These are phyloP conservation scores for Ips typographus DNA, from an alignment of 1,140 invertebrate species.

Conservation along the genomic window DNA sequence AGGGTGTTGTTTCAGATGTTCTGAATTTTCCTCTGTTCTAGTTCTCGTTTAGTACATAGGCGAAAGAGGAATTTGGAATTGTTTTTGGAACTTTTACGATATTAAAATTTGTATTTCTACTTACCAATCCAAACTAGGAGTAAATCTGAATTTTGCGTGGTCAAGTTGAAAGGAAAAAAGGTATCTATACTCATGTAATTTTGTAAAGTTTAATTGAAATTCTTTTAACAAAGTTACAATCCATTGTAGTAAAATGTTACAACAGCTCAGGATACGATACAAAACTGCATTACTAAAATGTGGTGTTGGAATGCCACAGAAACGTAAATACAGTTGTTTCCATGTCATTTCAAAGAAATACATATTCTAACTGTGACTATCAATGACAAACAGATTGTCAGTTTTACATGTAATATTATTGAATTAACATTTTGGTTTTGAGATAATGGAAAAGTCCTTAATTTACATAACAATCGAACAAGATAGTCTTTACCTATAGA, in stretches of 20 bases:
- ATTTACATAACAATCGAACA: constrained; percentile 38
- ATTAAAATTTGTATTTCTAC: no score
- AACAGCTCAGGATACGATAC: constrained; percentile 48
- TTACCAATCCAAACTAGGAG: no score
- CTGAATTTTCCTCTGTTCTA: no score
- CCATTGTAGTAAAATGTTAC: constrained; percentile 51
- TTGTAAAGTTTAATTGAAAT: constrained; percentile 50
- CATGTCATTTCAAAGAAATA: constrained; percentile 26
- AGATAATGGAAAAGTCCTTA: constrained; percentile 27
- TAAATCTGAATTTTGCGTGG: no score
- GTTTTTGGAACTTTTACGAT: no score
- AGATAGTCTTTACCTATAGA: constrained; percentile 29
- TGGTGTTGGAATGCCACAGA: constrained; percentile 37
- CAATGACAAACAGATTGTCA: constrained; percentile 34
- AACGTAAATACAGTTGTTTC: constrained; percentile 8
- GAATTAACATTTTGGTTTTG: constrained; percentile 24
- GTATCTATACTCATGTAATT: not conserved
- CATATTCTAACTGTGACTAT: constrained; percentile 24
- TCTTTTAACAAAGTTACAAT: constrained; percentile 53
- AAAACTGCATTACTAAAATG: constrained; percentile 45
- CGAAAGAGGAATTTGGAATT: no score
- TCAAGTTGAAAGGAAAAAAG: no score
- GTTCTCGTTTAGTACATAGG: no score
- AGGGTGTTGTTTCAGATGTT: no score
- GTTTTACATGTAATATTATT: constrained; percentile 22